Base-by-base conservation (phyloP, 2,113 vertebrate species). In the Chelonoidis abingdonii region DNA sequence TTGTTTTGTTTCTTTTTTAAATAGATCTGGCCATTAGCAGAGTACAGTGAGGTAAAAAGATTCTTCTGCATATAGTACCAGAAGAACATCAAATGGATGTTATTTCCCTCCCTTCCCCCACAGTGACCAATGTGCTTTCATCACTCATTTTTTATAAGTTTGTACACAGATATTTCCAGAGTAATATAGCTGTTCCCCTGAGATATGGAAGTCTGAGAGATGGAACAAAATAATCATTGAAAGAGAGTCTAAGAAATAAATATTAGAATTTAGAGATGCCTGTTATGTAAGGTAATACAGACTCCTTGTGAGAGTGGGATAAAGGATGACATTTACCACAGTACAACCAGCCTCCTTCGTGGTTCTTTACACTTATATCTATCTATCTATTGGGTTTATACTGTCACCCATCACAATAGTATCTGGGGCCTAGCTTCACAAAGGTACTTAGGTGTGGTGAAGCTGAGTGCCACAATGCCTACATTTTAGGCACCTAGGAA, bases 71-170 rank as follows among this genome's bases (percentile, higher is more conserved):
- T 21, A 25, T 0, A 1, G 14, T 80, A 7, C 27, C 49, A 86
- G 49, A 8, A 57, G 56, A 27, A 62, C 83, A 91, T 56, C 35
- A 94, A 56, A n/a, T 1, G 12, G 17, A 84, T 86, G 52, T 86
- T 1, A 14, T 6, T 84, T 83, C 57, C 41, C 75, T 72, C 21
- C 1, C 0, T 82, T 7, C 4, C 3, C 4, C 2, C 0, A 8
- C 65, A 24, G 59, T 13, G 4, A 89, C 27, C 8, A 88, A 2
- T 56, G 35, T 78, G 17, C 81, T 31, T 79, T 92, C 4, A 83
- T 8, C 2, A 1, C 4, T 49, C 49, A 12, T 50, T 27, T 52
- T 44, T 25, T 11, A 16, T 5, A 1, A 81, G 3, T 2, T 86
- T 1, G 49, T 90, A 31, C 81, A 41, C 7, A 80, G 80, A 8